These are phyloP conservation scores for Indicator maculatus DNA, from an alignment of 2,113 vertebrate species.

Conservation along the genomic window DNA sequence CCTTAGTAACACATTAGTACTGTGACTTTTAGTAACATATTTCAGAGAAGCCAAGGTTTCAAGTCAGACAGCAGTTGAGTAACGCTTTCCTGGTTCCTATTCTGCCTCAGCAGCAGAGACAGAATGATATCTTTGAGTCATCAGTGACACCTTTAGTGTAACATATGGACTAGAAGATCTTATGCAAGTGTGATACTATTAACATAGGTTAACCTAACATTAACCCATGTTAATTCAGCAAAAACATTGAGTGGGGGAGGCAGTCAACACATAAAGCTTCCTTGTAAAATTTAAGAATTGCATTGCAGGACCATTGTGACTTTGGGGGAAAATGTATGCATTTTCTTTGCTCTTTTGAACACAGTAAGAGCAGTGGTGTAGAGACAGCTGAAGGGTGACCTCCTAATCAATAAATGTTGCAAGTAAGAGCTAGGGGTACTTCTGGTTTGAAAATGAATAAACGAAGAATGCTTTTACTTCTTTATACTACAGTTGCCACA, in stretches of 20 bases:
- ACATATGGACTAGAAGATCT: neutral
- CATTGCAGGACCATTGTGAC: neutral
- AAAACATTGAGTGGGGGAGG: accelerated
- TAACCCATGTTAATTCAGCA: neutral
- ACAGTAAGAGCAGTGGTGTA: neutral
- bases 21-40: accelerated
- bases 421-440: neutral
- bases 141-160: neutral
- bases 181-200: neutral
- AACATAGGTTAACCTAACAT: neutral
- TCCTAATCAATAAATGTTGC: neutral
- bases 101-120: neutral
- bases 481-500: neutral
- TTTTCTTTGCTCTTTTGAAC: neutral
- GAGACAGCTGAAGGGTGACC: neutral
- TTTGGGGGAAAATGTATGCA: neutral
- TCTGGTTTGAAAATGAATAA: neutral
- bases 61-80: neutral
- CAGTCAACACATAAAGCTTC: neutral
- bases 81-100: neutral
- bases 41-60: neutral
- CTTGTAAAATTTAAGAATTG: neutral
- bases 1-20: neutral
- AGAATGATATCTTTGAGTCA: neutral
- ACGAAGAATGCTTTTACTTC: neutral